Percentiles rank a stretch among this genome's conserved stretches.
Conservation (phyloP, 2,888 invertebrate species). For the Chironomus tentans region DNA sequence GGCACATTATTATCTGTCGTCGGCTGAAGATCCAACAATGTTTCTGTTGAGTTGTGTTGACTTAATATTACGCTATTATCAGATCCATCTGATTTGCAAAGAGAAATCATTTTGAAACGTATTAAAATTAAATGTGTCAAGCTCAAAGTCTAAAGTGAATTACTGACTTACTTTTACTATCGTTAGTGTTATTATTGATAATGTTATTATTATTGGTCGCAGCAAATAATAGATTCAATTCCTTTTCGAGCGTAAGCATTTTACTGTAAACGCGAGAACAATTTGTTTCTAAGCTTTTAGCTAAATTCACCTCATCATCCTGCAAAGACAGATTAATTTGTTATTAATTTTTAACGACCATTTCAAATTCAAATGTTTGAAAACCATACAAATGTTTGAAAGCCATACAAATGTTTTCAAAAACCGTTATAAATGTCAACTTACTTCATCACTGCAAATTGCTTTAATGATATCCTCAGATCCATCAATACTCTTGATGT, state of each 20-base stretch:
- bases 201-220: constrained; percentile 20
- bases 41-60: constrained; percentile 11
- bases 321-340: background rate
- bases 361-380: background rate
- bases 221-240: constrained; percentile 17
- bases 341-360: background rate
- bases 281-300: constrained; percentile 16
- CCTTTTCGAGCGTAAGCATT: constrained; percentile 24
- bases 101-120: background rate
- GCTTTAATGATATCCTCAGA: constrained; percentile 39
- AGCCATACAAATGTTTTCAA: too few relatives aligned
- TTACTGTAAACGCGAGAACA: constrained; percentile 18
- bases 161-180: constrained; percentile 16
- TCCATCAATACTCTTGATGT: constrained; percentile 38
- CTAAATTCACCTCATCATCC: constrained; percentile 25
- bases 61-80: constrained; percentile 25
- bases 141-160: background rate
- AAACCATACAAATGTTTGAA: too few relatives aligned
- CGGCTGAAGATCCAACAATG: background rate
- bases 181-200: constrained; percentile 16
- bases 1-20: constrained; percentile 9
- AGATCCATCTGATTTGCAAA: constrained; percentile 22
- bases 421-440: background rate
- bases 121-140: background rate
- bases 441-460: constrained; percentile 36